Conservation (phyloP, 35 echinoderm and acorn worm species). For the Apostichopus parvimensis region DNA sequence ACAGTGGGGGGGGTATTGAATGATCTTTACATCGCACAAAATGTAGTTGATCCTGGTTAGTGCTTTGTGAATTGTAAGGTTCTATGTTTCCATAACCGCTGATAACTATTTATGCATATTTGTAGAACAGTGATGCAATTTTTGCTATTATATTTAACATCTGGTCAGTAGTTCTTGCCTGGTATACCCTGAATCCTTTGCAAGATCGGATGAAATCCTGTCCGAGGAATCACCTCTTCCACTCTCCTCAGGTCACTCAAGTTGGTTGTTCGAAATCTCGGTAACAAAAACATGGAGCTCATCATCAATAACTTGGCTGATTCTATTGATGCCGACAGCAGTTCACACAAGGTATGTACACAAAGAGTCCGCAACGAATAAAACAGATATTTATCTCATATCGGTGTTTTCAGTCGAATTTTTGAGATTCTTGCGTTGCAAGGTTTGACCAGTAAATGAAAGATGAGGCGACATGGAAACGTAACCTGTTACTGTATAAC, state of each 20-base stretch:
- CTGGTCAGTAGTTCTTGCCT: too few species aligned
- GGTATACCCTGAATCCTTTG: too few species aligned
- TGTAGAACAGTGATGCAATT: too few species aligned
- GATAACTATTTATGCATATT: too few species aligned
- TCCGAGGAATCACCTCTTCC: neutral
- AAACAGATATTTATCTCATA: neutral
- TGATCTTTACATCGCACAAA: too few species aligned
- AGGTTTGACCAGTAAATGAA: neutral
- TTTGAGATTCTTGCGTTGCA: neutral
- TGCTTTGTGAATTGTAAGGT: too few species aligned
- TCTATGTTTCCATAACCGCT: too few species aligned
- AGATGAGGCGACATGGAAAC: neutral
- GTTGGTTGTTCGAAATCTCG: constrained; percentile 45
- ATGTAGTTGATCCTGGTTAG: too few species aligned
- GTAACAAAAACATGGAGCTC: constrained; percentile 60
- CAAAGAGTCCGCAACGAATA: neutral
- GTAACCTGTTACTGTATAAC: neutral
- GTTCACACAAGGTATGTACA: constrained; percentile 71
- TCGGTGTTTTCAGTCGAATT: neutral
- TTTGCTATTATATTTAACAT: too few species aligned
- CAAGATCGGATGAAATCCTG: too few species aligned
- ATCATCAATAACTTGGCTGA: constrained; percentile 55
- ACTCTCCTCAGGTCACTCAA: constrained; percentile 62
- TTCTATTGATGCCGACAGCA: constrained; percentile 51
- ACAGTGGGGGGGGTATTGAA: too few species aligned